Percentiles rank a stretch among this genome's conserved stretches.
These are phyloP conservation scores for Rhingia campestris DNA, from an alignment of 2,888 invertebrate genomes.

Conservation along the genomic window DNA sequence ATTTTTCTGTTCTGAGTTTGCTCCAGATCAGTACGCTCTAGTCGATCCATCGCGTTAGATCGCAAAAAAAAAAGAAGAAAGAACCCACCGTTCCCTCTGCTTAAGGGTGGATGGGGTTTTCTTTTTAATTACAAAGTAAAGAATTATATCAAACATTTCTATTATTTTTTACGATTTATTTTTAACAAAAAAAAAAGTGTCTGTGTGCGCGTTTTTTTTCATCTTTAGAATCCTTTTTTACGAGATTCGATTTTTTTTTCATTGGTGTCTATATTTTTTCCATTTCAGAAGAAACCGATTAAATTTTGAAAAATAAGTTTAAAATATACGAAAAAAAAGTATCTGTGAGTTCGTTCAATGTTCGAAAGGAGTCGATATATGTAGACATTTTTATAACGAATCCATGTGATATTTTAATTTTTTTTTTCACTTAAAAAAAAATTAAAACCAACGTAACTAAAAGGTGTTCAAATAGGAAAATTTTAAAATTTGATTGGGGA, in stretches of 20 bases:
- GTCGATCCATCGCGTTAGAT: slow-evolving; percentile 82
- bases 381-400: slow-evolving; percentile 57
- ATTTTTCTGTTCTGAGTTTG: slow-evolving; percentile 76
- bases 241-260: slow-evolving; percentile 10
- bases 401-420: slow-evolving; percentile 68
- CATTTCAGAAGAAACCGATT: slow-evolving; percentile 61
- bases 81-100: slow-evolving; percentile 76
- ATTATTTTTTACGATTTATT: slow-evolving; percentile 18
- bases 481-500: slow-evolving; percentile 78
- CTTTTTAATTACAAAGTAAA: slow-evolving; percentile 65
- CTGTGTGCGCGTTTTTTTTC: slow-evolving; percentile 30
- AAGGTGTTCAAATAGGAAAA: slow-evolving; percentile 32
- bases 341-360: slow-evolving; percentile 64
- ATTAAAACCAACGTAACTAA: slow-evolving; percentile 21
- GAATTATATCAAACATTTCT: slow-evolving; percentile 1
- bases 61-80: slow-evolving; percentile 75
- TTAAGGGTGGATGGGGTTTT: slow-evolving; percentile 77
- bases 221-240: slow-evolving; percentile 2
- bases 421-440: slow-evolving; percentile 68
- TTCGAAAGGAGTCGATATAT: slow-evolving; percentile 52
- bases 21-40: slow-evolving; percentile 81
- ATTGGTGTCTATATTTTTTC: slow-evolving; percentile 47
- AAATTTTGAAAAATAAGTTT: slow-evolving; percentile 36
- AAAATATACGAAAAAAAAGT: slow-evolving; percentile 39
- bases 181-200: slow-evolving; percentile 31